A percentile compares a stretch with the other conserved stretches of the same genome.
phyloP scores from a whole-genome alignment of 30 jellyfish, hydroid and myxozoan genomes.

The Kudoa iwatai region DNA sequence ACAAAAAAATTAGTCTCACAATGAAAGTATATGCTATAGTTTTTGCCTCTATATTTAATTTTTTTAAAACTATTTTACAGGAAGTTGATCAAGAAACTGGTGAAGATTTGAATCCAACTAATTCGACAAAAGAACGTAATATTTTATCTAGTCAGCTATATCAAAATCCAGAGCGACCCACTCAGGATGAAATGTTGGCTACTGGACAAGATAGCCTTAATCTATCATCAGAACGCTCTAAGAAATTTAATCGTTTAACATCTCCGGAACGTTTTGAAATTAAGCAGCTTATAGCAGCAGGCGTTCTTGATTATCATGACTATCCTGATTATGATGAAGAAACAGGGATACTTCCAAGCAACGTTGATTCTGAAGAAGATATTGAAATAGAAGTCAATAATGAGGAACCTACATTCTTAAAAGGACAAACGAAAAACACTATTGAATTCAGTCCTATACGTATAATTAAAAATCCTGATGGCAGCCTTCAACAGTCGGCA shows the following conservation, averaged over 20 bases:
- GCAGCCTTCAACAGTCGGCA: conserved; percentile 73
- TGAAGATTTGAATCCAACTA: conserved; percentile 81
- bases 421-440: conserved; percentile 69
- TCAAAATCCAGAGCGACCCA: too few relatives aligned
- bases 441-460: conserved; percentile 49
- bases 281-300: conserved; percentile 82
- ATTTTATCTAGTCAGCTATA: too few relatives aligned
- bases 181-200: too few relatives aligned
- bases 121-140: too few relatives aligned
- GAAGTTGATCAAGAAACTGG: conserved; percentile 89
- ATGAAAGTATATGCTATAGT: conserved; percentile 27
- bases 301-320: conserved; percentile 66
- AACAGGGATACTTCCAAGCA: conserved; percentile 73
- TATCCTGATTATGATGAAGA: conserved; percentile 94
- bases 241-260: conserved; percentile 55
- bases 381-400: conserved; percentile 54
- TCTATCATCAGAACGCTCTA: too few relatives aligned
- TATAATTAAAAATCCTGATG: conserved; percentile 82
- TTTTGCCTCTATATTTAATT: not conserved
- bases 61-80: conserved; percentile 3
- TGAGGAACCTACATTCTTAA: conserved; percentile 80
- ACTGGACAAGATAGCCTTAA: too few relatives aligned
- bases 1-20: conserved; percentile 33
- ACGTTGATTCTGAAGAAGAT: conserved; percentile 85
- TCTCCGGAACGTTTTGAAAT: conserved; percentile 95